Evolutionary conservation across 2,797 vertebrate species (phyloP).

Genomic region (Saguinus oedipus): DNA sequence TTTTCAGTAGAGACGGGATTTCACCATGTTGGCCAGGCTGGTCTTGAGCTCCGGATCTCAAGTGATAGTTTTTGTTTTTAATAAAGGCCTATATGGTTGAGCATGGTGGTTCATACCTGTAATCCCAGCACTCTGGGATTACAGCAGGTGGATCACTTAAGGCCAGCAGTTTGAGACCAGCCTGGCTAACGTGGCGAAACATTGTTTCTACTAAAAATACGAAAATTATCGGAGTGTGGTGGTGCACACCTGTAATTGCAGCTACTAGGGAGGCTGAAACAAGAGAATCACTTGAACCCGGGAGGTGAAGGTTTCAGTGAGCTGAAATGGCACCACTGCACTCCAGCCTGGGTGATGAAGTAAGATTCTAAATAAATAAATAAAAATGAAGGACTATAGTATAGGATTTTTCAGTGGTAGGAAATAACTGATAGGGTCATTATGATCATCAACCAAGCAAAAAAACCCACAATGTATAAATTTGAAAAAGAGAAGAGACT

Average conservation of each 20-base stretch:
- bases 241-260: not conserved
- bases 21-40: no score
- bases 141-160: no score
- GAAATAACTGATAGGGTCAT: not conserved
- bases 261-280: not conserved
- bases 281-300: not conserved
- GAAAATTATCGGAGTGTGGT: not conserved
- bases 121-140: no score
- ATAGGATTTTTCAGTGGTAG: not conserved
- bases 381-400: no score
- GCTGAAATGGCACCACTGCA: not conserved
- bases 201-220: no score
- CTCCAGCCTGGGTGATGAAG: not conserved
- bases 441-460: not conserved
- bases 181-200: no score
- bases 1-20: no score
- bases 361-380: not conserved
- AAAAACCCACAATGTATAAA: not conserved
- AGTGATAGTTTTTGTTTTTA: not conserved
- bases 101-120: no score
- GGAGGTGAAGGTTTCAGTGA: not conserved
- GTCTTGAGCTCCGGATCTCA: no score
- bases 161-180: no score
- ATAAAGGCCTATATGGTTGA: not conserved
- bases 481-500: not conserved